A percentile compares a stretch with the other conserved stretches of the same genome.
Evolutionary conservation across 2,888 invertebrate species (phyloP).

Genomic region (Xylophagus ater): DNA sequence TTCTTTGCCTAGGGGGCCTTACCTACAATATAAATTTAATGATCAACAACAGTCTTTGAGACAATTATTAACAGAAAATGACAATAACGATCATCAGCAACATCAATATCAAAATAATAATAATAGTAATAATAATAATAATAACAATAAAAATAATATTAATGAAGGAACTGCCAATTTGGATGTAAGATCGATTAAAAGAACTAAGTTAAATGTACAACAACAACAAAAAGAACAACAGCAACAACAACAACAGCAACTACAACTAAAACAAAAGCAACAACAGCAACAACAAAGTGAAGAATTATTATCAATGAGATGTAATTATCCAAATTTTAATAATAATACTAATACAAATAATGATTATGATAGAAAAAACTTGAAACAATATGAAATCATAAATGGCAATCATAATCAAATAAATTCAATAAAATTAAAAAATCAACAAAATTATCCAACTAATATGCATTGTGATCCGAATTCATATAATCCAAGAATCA

Average conservation of each 20-base stretch:
- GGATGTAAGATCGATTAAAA: conserved; percentile 3
- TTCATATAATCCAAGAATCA: too few relatives aligned
- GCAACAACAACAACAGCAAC: conserved; percentile 8
- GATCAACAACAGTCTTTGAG: conserved; percentile 15
- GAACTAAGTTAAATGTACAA: not conserved
- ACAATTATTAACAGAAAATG: conserved; percentile 12
- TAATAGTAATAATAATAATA: conserved; percentile 5
- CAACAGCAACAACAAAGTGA: conserved; percentile 4
- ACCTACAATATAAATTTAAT: conserved; percentile 23
- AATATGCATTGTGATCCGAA: too few relatives aligned
- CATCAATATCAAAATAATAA: conserved; percentile 8
- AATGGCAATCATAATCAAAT: too few relatives aligned
- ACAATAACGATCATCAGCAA: conserved; percentile 17
- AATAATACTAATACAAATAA: not conserved
- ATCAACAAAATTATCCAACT: too few relatives aligned
- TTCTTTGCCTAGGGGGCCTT: conserved; percentile 23
- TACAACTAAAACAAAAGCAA: conserved; percentile 3
- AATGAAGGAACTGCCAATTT: conserved; percentile 7
- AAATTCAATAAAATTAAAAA: too few relatives aligned
- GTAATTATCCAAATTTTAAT: too few relatives aligned
- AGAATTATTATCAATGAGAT: not conserved
- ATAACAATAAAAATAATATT: conserved; percentile 11
- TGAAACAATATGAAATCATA: too few relatives aligned
- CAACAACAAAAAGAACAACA: conserved; percentile 8
- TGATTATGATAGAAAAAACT: too few relatives aligned